Evolutionary conservation across 2,113 vertebrate species (phyloP).

Genomic region (Stigmatopora nigra): DNA sequence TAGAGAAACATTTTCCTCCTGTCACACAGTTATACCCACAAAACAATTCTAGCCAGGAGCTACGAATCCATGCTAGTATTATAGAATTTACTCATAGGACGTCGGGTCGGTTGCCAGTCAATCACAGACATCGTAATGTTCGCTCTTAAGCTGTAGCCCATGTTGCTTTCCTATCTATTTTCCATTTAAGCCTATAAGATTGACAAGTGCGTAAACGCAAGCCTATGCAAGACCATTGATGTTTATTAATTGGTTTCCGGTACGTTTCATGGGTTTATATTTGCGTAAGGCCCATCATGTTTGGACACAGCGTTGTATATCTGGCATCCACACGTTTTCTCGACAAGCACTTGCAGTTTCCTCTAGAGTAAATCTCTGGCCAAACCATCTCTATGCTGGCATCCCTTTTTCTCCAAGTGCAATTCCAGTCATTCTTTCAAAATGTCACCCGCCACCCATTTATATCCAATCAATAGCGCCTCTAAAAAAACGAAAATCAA

Average conservation of each 20-base stretch:
- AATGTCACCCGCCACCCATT: constrained; percentile 21
- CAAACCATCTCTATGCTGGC: background rate
- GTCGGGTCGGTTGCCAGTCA: no score
- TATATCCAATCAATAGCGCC: constrained; percentile 19
- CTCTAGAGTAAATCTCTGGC: background rate
- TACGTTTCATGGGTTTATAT: constrained; percentile 1
- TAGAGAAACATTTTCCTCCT: background rate
- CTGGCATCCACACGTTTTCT: background rate
- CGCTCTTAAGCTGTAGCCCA: background rate
- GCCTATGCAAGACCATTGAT: constrained; percentile 14
- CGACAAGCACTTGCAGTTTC: background rate
- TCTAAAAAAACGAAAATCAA: constrained; percentile 9
- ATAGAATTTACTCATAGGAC: no score
- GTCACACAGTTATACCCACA: background rate
- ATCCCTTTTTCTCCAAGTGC: constrained; percentile 4
- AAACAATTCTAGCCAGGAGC: background rate
- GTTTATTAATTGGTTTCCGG: constrained; percentile 17
- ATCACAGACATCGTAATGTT: no score
- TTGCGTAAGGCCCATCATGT: background rate
- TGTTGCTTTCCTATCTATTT: background rate
- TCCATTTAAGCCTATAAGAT: background rate
- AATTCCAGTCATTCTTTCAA: constrained; percentile 18
- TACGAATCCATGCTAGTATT: background rate
- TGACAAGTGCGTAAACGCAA: constrained; percentile 6
- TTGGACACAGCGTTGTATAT: no score